Evolutionary conservation across 1,140 invertebrate genomes (phyloP), one percentile per base, ranked within the genome.

Genomic region (Tetranychus cinnabarinus): DNA sequence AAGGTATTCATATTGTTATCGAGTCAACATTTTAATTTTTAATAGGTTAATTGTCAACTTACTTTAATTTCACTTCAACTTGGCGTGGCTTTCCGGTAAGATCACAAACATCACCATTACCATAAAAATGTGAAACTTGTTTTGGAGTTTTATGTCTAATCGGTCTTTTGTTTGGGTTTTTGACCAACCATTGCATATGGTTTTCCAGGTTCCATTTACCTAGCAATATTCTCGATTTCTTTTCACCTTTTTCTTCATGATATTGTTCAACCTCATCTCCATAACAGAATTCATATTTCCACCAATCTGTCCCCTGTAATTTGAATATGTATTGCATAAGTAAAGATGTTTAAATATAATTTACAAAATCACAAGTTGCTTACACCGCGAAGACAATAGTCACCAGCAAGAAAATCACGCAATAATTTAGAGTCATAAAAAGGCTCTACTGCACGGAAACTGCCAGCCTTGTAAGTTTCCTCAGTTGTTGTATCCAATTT

Each of bases 271-370:
- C 84, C 64, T 82, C 80, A 68, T 82, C 82, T 1, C 88, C 88
- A 73, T 91, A 92, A 69, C 91, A 97, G 70, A 95, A 93, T 72
- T 95, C 88, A 72, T 92, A 95, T 68, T 88, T 90, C 91, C 91
- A 96, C 90, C 90, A 97, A 33, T 89, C 88, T 55, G 82, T 82
- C 13, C 89, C 89, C 87, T 91, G 67, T 15, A 69, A 69, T 47
- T 61, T 42, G 4, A 42, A 42, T 42, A 5, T 5, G 39, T 42
- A 42, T 5, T 42, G 4, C 10, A 42, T 4, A 42, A 64, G 56
- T 61, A 7, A n/a, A 31, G 59, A 2, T 39, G 15, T 35, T 33
- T 56, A n/a, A 35, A 61, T 42, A 31, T 48, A 15, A 47, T 36
- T 61, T 7, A 35, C 56, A 63, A 7, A 15, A 58, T 36, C 1